phyloP scores from a whole-genome alignment of 2,888 invertebrate species.

The Aphodius granarius region DNA sequence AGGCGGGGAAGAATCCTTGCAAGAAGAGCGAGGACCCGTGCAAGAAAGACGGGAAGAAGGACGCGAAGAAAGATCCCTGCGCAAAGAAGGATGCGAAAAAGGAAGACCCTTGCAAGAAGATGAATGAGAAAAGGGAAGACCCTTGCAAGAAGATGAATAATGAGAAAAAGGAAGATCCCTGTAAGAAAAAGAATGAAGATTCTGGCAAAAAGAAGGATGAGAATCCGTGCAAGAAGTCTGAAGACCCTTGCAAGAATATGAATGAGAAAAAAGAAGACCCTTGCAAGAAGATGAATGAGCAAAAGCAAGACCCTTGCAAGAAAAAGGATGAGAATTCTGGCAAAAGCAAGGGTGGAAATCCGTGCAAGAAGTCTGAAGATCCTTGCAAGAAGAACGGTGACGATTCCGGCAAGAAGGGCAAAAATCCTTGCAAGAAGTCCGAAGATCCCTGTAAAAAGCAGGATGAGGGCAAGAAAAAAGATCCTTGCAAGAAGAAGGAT shows the following conservation, averaged over 20 bases:
- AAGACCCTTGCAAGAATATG: constrained; percentile 26
- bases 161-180: background rate
- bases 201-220: constrained; percentile 1
- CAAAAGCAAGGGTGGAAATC: constrained; percentile 7
- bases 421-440: constrained; percentile 1
- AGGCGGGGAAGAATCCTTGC: background rate
- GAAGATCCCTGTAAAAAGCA: too few species aligned
- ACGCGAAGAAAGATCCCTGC: background rate
- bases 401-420: background rate
- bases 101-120: background rate
- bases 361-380: constrained; percentile 3
- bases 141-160: background rate
- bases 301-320: constrained; percentile 19
- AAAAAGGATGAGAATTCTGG: constrained; percentile 14
- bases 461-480: background rate
- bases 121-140: background rate
- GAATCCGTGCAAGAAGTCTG: constrained; percentile 27
- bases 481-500: background rate
- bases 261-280: background rate
- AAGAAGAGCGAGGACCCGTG: background rate
- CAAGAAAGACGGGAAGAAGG: background rate
- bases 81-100: background rate
- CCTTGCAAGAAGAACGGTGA: background rate
- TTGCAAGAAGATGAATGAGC: background rate
- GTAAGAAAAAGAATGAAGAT: background rate